Base-by-base conservation (phyloP, 2,113 vertebrate species). In the Stigmatopora argus region DNA sequence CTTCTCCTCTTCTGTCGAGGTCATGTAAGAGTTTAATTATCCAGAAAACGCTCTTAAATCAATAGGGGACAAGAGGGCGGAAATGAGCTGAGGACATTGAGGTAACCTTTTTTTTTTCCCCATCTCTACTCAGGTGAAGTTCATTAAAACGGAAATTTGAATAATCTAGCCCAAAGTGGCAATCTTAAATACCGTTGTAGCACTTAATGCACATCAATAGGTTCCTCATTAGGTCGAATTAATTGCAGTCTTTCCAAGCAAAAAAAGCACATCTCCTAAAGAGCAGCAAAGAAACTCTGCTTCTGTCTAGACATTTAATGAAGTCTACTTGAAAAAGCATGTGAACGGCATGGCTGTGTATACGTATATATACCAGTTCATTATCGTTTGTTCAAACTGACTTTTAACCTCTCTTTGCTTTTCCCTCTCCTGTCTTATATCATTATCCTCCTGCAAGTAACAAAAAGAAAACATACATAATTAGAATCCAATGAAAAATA, bases 381-480 rank as follows among this genome's bases (percentile, higher is more conserved):
- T 67, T 80, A 77, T 66, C 73, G 60, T 77, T 80, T 64, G 49
- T 51, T 70, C 65, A 69, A 71, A 78, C 68, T 66, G 48, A 73
- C 51, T 73, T 67, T 76, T 81, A 64, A 66, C 69, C 71, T 58
- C 41, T 65, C 69, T 65, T 64, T 70, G 26, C 17, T 35, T 64
- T 66, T 11, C 14, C 21, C 19, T 21, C 15, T 64, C 19, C 67
- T 15, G 21, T 34, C 3, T 9, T 21, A 70, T 69, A 63, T 84
- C 67, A 81, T 86, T 84, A 77, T 74, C 67, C 64, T 73, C 63
- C 72, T 67, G 38, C 77, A 56, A 71, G 45, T 41, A 52, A 56
- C 67, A 57, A 63, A 14, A n/a, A 48, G 59, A 58, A 81, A 78
- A 80, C 57, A 55, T 53, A 67, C 61, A 78, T 83, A 86, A 89